Conservation (phyloP, 2,888 invertebrate species). For the Standfussiana lucernea region DNA sequence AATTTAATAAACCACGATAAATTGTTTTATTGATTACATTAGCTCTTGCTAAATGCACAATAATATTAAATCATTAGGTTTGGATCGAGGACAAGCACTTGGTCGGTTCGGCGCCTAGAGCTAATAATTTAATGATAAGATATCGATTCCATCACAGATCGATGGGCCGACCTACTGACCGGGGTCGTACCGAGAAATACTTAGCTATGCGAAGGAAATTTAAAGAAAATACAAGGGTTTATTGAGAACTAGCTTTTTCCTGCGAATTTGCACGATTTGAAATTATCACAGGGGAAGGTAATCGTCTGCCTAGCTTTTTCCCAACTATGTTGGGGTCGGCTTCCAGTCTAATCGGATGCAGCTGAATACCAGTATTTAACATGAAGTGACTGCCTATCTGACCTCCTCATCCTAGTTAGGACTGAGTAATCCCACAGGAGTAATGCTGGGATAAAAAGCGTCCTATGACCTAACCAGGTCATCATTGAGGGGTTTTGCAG, state of each 20-base stretch:
- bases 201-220: conserved; percentile 35
- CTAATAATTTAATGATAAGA: conserved; percentile 70
- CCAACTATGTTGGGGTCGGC: background rate
- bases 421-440: background rate
- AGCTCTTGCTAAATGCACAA: background rate
- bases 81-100: conserved; percentile 16
- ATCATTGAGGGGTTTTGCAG: background rate
- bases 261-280: background rate
- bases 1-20: background rate
- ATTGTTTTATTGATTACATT: background rate
- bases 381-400: background rate
- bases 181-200: conserved; percentile 46
- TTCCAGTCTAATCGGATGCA: background rate
- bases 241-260: background rate
- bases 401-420: background rate
- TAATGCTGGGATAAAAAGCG: background rate
- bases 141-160: conserved; percentile 70
- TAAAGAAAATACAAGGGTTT: conserved; percentile 14
- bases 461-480: background rate
- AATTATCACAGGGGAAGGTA: background rate
- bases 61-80: conserved; percentile 18
- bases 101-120: conserved; percentile 44
- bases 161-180: conserved; percentile 69
- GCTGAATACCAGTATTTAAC: background rate
- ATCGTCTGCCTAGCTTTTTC: background rate